Conservation (phyloP, 2,888 invertebrate species). For the Drosophila anomelani region DNA sequence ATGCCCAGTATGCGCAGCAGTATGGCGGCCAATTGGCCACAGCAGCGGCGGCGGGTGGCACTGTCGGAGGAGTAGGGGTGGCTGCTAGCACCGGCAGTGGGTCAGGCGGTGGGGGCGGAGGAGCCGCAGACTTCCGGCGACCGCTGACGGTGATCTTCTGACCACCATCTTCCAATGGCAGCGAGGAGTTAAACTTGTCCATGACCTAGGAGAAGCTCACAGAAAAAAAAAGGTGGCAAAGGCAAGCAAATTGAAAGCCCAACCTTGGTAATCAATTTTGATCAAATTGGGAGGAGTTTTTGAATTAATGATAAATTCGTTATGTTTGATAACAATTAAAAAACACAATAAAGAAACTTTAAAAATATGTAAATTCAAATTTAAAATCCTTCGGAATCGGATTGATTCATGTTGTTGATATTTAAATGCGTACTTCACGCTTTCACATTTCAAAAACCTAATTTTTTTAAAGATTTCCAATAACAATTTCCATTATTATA, state of each 20-base stretch:
- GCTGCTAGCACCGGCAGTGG: constrained; percentile 44
- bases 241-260: not conserved
- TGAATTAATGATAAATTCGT: not conserved
- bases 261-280: not conserved
- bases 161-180: constrained; percentile 83
- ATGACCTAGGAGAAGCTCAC: constrained; percentile 72
- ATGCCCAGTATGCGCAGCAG: constrained; percentile 82
- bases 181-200: constrained; percentile 82
- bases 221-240: not conserved
- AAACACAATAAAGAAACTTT: not conserved
- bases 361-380: not conserved
- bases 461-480: too few relatives aligned
- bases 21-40: constrained; percentile 77
- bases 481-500: too few relatives aligned
- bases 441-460: too few relatives aligned
- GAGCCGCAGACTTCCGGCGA: constrained; percentile 82
- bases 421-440: too few relatives aligned
- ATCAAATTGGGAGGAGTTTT: not conserved
- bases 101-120: constrained; percentile 53
- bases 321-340: not conserved
- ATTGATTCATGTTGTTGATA: too few relatives aligned
- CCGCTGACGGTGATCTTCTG: constrained; percentile 85
- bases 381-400: too few relatives aligned
- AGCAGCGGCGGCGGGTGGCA: constrained; percentile 57
- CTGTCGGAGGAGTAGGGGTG: constrained; percentile 42